Evolutionary conservation across 2,797 vertebrate species (phyloP).

Genomic region (Malurus splendens): DNA sequence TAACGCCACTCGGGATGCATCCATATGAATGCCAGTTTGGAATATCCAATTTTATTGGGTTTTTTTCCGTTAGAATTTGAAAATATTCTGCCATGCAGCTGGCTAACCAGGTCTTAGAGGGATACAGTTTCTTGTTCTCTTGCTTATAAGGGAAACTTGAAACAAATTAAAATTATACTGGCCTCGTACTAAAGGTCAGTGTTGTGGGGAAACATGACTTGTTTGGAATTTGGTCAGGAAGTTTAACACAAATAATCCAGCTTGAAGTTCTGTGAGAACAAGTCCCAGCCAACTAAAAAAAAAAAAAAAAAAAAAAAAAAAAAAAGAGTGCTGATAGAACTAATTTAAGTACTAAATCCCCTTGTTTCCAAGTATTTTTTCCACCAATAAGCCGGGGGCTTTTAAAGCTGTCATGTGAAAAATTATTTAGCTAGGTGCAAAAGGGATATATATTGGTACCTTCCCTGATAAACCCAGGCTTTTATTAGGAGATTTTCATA

Average conservation of each 20-base stretch:
- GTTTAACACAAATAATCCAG: conserved; percentile 65
- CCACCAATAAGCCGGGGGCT: not conserved
- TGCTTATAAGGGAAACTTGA: conserved; percentile 53
- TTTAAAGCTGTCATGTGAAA: conserved; percentile 15
- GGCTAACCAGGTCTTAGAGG: not conserved
- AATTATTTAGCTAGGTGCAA: not conserved
- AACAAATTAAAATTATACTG: conserved; percentile 55
- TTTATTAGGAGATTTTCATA: not conserved
- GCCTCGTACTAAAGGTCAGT: conserved; percentile 32
- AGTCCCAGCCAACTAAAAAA: conserved; percentile 13
- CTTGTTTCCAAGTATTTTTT: conserved; percentile 35
- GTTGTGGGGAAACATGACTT: conserved; percentile 57
- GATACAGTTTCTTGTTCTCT: not conserved
- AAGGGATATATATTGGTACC: not conserved
- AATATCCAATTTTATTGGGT: not conserved
- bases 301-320: not conserved
- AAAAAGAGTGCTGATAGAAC: not conserved
- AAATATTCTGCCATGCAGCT: not conserved
- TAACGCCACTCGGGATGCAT: not conserved
- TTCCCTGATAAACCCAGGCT: not conserved
- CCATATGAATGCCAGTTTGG: not conserved
- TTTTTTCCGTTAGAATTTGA: not conserved
- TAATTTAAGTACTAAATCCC: conserved; percentile 27
- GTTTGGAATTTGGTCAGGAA: conserved; percentile 66
- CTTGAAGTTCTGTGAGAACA: conserved; percentile 63